These are phyloP conservation scores for Cochlearius cochlearius DNA, from an alignment of 2,113 vertebrate genomes.

Conservation along the genomic window DNA sequence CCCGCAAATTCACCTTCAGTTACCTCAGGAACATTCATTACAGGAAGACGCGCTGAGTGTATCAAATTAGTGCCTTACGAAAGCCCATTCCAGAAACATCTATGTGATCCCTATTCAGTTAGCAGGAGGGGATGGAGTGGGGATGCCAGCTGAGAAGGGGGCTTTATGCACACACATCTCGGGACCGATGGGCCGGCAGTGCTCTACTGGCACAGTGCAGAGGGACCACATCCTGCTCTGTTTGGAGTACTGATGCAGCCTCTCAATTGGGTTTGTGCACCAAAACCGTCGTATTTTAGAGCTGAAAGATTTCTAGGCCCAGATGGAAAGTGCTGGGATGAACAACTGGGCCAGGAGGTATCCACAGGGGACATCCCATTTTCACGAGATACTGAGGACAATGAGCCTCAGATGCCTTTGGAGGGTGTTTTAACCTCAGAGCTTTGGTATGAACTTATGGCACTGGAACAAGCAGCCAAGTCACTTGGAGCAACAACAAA, in stretches of 20 bases:
- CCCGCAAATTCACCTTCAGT: not conserved
- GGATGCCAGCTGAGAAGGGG: not conserved
- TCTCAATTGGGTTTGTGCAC: not conserved
- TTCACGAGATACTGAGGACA: not conserved
- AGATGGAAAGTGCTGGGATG: not conserved
- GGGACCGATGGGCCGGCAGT: not conserved
- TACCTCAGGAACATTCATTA: not conserved
- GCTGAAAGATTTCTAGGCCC: not conserved
- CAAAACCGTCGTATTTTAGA: not conserved
- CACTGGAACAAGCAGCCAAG: not conserved
- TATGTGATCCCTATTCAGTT: not conserved
- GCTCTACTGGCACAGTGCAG: not conserved
- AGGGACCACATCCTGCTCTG: not conserved
- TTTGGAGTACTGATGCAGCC: not conserved
- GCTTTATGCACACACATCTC: not conserved
- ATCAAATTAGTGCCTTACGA: slow-evolving; percentile 20
- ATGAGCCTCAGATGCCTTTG: not conserved
- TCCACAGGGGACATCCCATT: not conserved
- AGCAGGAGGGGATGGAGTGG: not conserved
- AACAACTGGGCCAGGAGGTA: not conserved
- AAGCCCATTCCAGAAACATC: slow-evolving; percentile 18
- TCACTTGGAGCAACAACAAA: not conserved
- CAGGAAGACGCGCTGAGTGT: not conserved
- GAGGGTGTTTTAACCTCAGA: not conserved
- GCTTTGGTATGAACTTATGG: not conserved